Evolutionary conservation across 2,797 vertebrate species (phyloP), one percentile per base, ranked within the genome.

Genomic region (Acrossocheilus fasciatus): DNA sequence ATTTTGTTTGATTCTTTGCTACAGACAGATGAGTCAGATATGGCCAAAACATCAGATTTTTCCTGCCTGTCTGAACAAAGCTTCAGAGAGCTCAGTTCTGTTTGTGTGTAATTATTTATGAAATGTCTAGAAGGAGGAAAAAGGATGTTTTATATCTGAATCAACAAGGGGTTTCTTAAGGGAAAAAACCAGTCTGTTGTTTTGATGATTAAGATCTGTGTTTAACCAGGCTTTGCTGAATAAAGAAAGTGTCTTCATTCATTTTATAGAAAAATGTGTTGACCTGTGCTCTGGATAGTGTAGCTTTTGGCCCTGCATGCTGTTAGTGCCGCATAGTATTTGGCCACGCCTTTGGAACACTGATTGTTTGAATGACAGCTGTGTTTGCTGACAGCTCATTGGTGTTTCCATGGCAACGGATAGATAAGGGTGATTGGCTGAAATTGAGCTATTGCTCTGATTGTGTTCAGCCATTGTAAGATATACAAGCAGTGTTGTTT

Each of bases 351-450:
- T 81, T 82, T 43, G 39, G 34, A 70, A 64, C 3, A 79, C 78
- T 84, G 84, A 80, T 82, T 86, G 81, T 77, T 69, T 84, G 79
- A 75, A 41, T 85, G 85, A 73, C 54, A 52, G 59, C 17, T 69
- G 59, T 85, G 85, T 91, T 91, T 89, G 83, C 86, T n/a, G 57
- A 66, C 68, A 75, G 50, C 41, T 87, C 17, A 86, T 88, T 87
- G 81, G 87, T 80, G 87, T 89, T 87, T 68, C 73, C 74, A 43
- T 57, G 73, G 86, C 34, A 57, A 86, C 86, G 57, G 59, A 80
- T 18, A 83, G 78, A 88, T 87, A 87, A 86, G 81, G 39, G 36
- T 69, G 83, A 86, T 86, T 50, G 62, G 39, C 45, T 82, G 57
- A 79, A 85, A 70, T 69, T 75, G 47, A 26, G 80, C 57, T 81